A percentile compares a stretch with the other conserved stretches of the same genome.
Conservation (phyloP, 2,113 vertebrate genomes). For the Notarius quadriscutis region DNA sequence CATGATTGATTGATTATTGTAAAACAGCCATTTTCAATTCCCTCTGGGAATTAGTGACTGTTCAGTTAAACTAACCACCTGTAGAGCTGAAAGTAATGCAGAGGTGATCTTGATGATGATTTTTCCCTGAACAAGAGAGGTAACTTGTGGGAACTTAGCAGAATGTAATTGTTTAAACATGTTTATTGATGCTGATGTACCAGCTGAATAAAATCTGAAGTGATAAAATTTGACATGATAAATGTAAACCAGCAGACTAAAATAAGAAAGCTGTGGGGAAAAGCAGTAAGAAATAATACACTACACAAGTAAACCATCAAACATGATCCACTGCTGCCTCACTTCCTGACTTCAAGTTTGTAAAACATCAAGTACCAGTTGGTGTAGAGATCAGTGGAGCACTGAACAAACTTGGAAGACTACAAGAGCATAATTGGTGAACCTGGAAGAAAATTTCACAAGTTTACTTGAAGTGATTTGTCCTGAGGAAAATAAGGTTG, state of each 20-base stretch:
- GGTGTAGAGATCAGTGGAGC: not conserved
- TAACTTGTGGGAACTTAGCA: not conserved
- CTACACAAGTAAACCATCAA: not conserved
- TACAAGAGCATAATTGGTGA: not conserved
- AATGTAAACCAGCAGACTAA: not conserved
- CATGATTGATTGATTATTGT: not conserved
- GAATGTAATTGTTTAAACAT: not conserved
- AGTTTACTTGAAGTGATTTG: not conserved
- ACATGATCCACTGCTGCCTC: not conserved
- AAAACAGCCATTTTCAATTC: not conserved
- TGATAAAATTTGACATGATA: not conserved
- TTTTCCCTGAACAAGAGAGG: not conserved
- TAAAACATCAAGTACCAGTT: not conserved
- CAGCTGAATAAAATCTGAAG: not conserved
- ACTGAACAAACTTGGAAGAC: conserved; percentile 1
- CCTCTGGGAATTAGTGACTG: not conserved
- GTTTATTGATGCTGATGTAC: not conserved
- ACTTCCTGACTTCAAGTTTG: not conserved
- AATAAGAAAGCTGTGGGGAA: not conserved
- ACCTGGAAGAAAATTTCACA: not conserved
- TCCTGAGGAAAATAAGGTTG: not conserved
- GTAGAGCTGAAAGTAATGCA: not conserved
- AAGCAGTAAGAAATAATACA: not conserved
- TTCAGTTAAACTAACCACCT: not conserved
- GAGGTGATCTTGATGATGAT: not conserved